Evolutionary conservation across 2,113 vertebrate species (phyloP), one percentile per base, ranked within the genome.

Genomic region (Chaetodon trifascialis): DNA sequence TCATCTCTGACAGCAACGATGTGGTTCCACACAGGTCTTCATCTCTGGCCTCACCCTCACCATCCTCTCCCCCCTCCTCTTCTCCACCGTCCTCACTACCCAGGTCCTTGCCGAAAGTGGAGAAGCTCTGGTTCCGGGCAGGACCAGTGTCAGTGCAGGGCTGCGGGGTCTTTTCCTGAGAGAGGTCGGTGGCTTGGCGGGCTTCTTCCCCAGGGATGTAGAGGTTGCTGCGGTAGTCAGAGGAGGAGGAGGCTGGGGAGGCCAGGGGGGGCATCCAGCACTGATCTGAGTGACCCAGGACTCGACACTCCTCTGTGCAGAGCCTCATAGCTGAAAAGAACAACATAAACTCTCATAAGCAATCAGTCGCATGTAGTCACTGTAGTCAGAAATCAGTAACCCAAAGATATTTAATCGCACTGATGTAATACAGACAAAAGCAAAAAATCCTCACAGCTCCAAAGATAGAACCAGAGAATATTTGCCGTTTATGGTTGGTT

Each of bases 261-360:
- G 96, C 93, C 86, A 98, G 85, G 0, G 97, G 97, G 0, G 98
- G 98, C 98, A 99, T 99, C 98, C 98, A 99, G 92, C 98, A 99
- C 93, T 99, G 98, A 92, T 99, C 98, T 0, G 98, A 99, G 89
- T 99, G 98, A 2, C 98, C 98, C 70, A 99, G 95, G 25, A 99
- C 96, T 7, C 97, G 92, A 88, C 98, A 99, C 80, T 99, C 98
- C 38, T 99, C 98, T 0, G 98, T 99, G 94, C 98, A 99, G 12
- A 97, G 93, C 63, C 97, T 94, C 97, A 98, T 99, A 0, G 97
- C 98, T 99, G 92, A 36, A 16, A 58, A 72, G 67, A 87, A 80
- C 64, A 42, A 87, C 52, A 71, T 25, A 63, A 66, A 0, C 2
- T n/a, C 11, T 59, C 11, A 21, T 79, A 16, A 25, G 52, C 46